Evolutionary conservation across 2,113 vertebrate genomes (phyloP).

Genomic region (Symphodus melops): DNA sequence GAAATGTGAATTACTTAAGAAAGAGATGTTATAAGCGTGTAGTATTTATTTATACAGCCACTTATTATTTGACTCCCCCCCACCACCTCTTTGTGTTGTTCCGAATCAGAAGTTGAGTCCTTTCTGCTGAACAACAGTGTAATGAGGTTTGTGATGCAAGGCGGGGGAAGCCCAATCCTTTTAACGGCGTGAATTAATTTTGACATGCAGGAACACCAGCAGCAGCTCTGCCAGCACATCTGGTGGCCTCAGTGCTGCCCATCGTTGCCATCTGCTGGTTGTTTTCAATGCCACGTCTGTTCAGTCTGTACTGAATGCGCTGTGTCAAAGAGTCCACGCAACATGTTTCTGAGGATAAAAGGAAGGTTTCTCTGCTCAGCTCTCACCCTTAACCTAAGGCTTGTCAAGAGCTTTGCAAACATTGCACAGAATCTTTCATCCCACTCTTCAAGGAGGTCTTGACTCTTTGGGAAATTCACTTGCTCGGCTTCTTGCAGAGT

Average conservation of each 20-base stretch:
- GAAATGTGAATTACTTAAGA: constrained; percentile 54
- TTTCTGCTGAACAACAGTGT: constrained; percentile 35
- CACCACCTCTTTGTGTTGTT: constrained; percentile 23
- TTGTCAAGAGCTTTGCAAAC: constrained; percentile 10
- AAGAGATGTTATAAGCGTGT: constrained; percentile 40
- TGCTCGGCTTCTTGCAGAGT: constrained; percentile 16
- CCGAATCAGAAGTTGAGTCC: constrained; percentile 33
- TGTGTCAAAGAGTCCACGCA: neutral
- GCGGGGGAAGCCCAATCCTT: constrained; percentile 43
- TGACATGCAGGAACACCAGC: constrained; percentile 49
- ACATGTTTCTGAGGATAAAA: constrained; percentile 6
- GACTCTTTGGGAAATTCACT: constrained; percentile 20
- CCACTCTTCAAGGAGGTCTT: constrained; percentile 21
- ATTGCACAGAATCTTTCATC: constrained; percentile 23
- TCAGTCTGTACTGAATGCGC: neutral
- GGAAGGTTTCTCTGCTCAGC: neutral
- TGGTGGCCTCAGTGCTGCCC: constrained; percentile 11
- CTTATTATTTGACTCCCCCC: constrained; percentile 21
- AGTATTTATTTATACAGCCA: constrained; percentile 35
- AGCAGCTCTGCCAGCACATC: constrained; percentile 35
- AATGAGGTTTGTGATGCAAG: constrained; percentile 53
- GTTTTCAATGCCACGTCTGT: neutral
- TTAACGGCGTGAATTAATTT: constrained; percentile 59
- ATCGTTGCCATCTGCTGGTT: constrained; percentile 69
- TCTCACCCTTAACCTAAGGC: constrained; percentile 21